Evolutionary conservation across 2,797 vertebrate genomes (phyloP), one percentile per base, ranked within the genome.

Genomic region (Ctenochaetus hawaiiensis): DNA sequence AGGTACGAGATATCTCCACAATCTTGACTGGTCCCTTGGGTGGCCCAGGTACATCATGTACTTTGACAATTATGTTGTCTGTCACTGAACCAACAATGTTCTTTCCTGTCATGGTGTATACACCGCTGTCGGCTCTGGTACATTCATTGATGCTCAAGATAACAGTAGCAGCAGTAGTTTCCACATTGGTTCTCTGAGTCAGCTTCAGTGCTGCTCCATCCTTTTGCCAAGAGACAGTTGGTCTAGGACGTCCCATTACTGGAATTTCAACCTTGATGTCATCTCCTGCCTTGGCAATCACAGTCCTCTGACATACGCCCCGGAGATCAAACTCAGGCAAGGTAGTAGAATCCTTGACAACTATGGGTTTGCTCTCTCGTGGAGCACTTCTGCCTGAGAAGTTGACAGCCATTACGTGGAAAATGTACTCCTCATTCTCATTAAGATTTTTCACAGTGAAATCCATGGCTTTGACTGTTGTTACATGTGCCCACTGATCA

Each of bases 231-330:
- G 96, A 96, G 81, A 99, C 89, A 58, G 96, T 96, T 81, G 98
- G 98, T 85, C 96, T 96, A 65, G 98, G 98, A 90, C 96, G 97
- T 90, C 98, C 98, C 86, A 97, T 96, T 39, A 99, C 95, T 72
- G 98, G 98, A 82, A 99, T 98, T 91, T 99, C 98, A 86, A 99
- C 96, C 93, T 98, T 99, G 84, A 99, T 98, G 84, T 99, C 95
- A 82, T 97, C 97, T 83, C 98, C 98, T 82, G 98, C 98, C 92
- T 94, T 98, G 71, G 96, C 97, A 85, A 99, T 96, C 37, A 99
- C 82, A 37, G 96, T 94, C 90, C 97, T 98, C 89, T 98, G 96
- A 88, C 98, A 99, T 67, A 99, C 84, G 72, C 96, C 96, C 80
- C 96, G 95, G 63, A 99, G 94, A 65, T 99, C 98, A 93, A 99